A percentile compares a stretch with the other conserved stretches of the same genome.
Evolutionary conservation across 2,113 vertebrate genomes (phyloP).

Genomic region (Atractosteus spatula): DNA sequence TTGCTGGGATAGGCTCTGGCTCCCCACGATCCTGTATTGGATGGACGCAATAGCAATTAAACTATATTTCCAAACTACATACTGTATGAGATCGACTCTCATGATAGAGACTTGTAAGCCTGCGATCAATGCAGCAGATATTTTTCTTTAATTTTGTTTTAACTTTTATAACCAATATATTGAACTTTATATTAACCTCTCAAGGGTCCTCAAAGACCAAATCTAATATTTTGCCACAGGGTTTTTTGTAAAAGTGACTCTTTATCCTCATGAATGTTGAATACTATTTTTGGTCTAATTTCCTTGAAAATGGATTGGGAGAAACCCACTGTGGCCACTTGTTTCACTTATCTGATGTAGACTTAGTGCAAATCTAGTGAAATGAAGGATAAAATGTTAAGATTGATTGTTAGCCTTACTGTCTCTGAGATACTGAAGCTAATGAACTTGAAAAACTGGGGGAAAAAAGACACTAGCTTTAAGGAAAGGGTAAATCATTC

Average conservation of each 20-base stretch:
- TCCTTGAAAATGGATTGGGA: conserved; percentile 25
- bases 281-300: conserved; percentile 27
- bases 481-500: no score
- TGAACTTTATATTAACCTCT: no score
- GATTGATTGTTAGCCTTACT: conserved; percentile 17
- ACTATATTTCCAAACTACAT: no score
- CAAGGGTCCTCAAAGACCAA: no score
- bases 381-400: conserved; percentile 24
- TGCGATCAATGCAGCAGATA: no score
- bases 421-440: conserved; percentile 19
- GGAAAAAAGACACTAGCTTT: not conserved
- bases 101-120: not conserved
- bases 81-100: not conserved
- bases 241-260: conserved; percentile 25
- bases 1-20: no score
- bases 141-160: no score
- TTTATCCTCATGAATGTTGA: conserved; percentile 29
- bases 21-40: no score
- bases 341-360: conserved; percentile 22
- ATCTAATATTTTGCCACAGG: conserved; percentile 1
- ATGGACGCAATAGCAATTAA: no score
- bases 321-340: conserved; percentile 28
- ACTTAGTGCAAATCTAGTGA: conserved; percentile 21
- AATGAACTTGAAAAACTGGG: conserved; percentile 25
- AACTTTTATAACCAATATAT: no score